These are phyloP conservation scores for Magallana nippona DNA, from an alignment of 2,888 invertebrate species.

Conservation along the genomic window DNA sequence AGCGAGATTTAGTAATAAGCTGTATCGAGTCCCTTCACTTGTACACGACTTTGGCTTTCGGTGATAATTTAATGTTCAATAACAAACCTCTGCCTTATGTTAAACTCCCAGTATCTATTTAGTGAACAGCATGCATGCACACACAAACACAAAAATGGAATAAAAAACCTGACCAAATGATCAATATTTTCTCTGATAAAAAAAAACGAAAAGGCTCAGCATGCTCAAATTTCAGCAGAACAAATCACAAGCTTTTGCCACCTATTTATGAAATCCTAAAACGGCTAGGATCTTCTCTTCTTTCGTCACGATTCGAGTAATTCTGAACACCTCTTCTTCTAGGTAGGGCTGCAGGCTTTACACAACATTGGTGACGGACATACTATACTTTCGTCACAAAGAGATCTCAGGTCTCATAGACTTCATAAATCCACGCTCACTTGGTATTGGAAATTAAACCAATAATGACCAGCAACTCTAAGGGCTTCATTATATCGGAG, in stretches of 20 bases:
- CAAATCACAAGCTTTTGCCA: background rate
- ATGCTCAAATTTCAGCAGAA: slow-evolving; percentile 4
- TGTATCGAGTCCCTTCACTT: background rate
- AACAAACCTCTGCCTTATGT: background rate
- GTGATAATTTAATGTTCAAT: slow-evolving; percentile 14
- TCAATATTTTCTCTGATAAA: slow-evolving; percentile 13
- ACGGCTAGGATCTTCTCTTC: background rate
- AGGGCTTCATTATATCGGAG: background rate
- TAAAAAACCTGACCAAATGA: background rate
- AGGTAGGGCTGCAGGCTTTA: background rate
- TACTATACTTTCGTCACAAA: background rate
- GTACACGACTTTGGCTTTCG: background rate
- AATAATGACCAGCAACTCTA: background rate
- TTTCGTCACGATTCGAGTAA: background rate
- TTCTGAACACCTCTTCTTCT: background rate
- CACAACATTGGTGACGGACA: background rate
- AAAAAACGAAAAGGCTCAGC: background rate
- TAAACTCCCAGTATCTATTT: background rate
- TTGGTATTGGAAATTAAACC: background rate
- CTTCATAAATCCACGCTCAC: background rate
- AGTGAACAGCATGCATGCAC: background rate
- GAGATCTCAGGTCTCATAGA: background rate
- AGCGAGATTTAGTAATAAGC: background rate
- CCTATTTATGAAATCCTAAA: background rate
- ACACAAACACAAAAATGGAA: background rate